Evolutionary conservation across 2,113 vertebrate species (phyloP), one percentile per base, ranked within the genome.

Genomic region (Lagopus leucura): DNA sequence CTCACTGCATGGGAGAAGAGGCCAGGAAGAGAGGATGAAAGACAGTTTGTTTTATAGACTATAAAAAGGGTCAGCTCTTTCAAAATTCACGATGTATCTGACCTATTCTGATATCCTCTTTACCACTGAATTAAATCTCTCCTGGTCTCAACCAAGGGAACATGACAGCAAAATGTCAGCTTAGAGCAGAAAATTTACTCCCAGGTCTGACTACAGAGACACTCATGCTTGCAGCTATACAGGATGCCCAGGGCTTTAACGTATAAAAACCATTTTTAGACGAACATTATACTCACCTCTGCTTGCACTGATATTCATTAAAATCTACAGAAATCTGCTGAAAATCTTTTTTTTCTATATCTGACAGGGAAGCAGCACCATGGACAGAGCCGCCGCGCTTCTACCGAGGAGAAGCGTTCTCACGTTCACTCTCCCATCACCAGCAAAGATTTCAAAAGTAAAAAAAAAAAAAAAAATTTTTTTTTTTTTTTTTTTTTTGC

Each of bases 211-310:
- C 42, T 71, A 20, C 12, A 10, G 30, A 10, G 72, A 8, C 8
- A 57, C 12, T 70, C 55, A 34, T 8, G 1, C 30, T 48, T 40
- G 13, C 32, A 76, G 20, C 11, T 45, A 14, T 2, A 12, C 4
- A 17, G 7, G 16, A n/a, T 2, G 13, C 13, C 10, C 0, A 0
- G 30, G 30, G 40, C 9, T 22, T 2, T 75, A 27, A 21, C n/a
- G 12, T 1, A 5, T 1, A 21, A 50, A 85, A 66, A 1, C 11
- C 13, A 14, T 19, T 58, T 22, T 34, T 8, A 72, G 32, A 18
- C 4, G 15, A 55, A n/a, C 74, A 22, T 19, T 28, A 42, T 18
- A 14, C 64, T 20, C 24, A 14, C 25, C n/a, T 34, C 1, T 30
- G 5, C 30, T 42, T 60, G 30, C 42, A 3, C 21, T 4, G 55